A percentile compares a stretch with the other conserved stretches of the same genome.
Conservation (phyloP, 2,113 vertebrate genomes). For the Bombycilla garrulus region DNA sequence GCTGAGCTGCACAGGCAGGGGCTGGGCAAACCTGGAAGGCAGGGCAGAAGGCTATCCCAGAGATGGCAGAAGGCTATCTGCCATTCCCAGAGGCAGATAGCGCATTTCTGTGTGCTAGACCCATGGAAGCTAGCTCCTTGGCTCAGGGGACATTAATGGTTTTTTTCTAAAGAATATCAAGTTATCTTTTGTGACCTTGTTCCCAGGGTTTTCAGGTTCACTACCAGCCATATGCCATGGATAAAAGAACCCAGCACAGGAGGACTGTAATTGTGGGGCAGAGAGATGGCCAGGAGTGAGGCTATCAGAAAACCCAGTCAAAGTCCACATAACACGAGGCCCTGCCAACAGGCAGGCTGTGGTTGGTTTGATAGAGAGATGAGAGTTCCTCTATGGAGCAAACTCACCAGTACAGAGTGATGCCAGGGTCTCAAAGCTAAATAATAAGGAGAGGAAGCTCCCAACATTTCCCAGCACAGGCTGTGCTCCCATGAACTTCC, state of each 20-base stretch:
- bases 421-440: neutral
- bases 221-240: neutral
- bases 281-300: neutral
- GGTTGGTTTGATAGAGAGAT: neutral
- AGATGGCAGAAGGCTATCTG: neutral
- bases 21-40: fast-evolving
- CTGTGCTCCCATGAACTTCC: neutral
- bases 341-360: neutral
- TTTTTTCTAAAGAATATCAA: neutral
- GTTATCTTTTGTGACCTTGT: neutral
- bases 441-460: neutral
- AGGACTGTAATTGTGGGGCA: neutral
- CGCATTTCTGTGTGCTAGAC: neutral
- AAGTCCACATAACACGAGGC: neutral
- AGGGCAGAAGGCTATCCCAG: neutral
- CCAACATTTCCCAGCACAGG: neutral
- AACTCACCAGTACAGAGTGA: neutral
- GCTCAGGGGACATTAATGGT: neutral
- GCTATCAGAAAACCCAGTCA: fast-evolving
- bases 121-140: neutral
- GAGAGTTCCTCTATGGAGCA: neutral
- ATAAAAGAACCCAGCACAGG: neutral
- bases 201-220: neutral
- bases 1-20: neutral
- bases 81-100: neutral